Evolutionary conservation across 2,888 invertebrate genomes (phyloP).

Genomic region (Lochmaea crataegi): DNA sequence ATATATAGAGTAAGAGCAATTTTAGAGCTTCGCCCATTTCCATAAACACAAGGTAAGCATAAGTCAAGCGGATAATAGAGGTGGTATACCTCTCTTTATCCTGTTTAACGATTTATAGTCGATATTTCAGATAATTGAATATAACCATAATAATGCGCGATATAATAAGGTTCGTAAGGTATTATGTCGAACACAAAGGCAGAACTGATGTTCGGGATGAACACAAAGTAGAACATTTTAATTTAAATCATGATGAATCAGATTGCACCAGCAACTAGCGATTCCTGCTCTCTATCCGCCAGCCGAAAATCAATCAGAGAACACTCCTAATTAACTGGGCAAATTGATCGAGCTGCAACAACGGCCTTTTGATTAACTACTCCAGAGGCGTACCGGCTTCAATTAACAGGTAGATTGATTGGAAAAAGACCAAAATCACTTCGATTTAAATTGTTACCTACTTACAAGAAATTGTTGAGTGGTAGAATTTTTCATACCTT

Average conservation of each 20-base stretch:
- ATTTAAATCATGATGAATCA: constrained; percentile 25
- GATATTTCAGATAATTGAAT: constrained; percentile 23
- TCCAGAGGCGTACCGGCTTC: constrained; percentile 13
- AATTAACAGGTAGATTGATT: background rate
- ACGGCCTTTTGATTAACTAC: constrained; percentile 29
- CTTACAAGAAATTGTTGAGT: too few species aligned
- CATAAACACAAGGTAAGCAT: background rate
- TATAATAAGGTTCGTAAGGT: constrained; percentile 26
- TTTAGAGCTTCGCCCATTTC: background rate
- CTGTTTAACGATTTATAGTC: constrained; percentile 9
- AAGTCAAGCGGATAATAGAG: constrained; percentile 7
- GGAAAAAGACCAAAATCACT: too few species aligned
- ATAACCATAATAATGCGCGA: constrained; percentile 23
- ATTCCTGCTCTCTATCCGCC: constrained; percentile 17
- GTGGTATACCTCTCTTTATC: constrained; percentile 8
- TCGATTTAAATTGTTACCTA: too few species aligned
- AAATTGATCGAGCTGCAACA: constrained; percentile 27
- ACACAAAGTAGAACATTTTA: constrained; percentile 31
- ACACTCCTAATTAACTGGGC: constrained; percentile 27
- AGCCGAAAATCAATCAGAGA: constrained; percentile 27
- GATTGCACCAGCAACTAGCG: constrained; percentile 22
- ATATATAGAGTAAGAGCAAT: background rate
- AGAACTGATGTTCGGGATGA: constrained; percentile 12
- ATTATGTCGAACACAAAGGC: constrained; percentile 24
- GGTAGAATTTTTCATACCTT: too few species aligned